A percentile compares a stretch with the other conserved stretches of the same genome.
Conservation (phyloP, 2,888 invertebrate genomes). For the Keiferia lycopersicella region DNA sequence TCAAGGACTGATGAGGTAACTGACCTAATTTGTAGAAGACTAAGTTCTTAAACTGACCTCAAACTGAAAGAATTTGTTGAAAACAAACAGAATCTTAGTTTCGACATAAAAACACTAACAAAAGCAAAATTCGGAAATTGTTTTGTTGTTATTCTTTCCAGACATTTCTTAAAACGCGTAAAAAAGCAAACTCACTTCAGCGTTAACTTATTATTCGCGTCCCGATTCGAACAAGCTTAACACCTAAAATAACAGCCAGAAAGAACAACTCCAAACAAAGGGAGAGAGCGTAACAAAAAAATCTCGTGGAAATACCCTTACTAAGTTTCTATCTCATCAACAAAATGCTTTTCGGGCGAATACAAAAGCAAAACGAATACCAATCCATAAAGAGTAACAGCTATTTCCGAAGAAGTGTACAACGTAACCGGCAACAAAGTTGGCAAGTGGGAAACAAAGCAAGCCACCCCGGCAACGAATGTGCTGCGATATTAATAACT, state of each 20-base stretch:
- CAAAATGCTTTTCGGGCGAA: conserved; percentile 48
- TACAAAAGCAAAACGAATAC: conserved; percentile 55
- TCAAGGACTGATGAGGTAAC: too few species aligned
- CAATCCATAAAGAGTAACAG: conserved; percentile 58
- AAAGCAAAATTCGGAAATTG: background rate
- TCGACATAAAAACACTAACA: background rate
- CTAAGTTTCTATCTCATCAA: conserved; percentile 52
- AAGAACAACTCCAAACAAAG: conserved; percentile 36
- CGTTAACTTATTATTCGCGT: conserved; percentile 1
- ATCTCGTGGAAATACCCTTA: conserved; percentile 39
- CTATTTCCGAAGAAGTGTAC: conserved; percentile 57
- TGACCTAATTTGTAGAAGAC: too few species aligned
- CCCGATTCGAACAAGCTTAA: conserved; percentile 14
- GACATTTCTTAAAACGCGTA: background rate
- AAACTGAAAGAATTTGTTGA: background rate
- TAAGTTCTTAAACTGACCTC: too few species aligned
- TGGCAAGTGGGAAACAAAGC: conserved; percentile 61
- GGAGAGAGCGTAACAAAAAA: conserved; percentile 32
- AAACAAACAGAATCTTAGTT: background rate
- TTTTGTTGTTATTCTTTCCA: conserved; percentile 8
- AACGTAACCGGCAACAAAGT: conserved; percentile 61
- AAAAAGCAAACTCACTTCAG: conserved; percentile 2
- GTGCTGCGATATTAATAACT: conserved; percentile 29
- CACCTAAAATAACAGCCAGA: conserved; percentile 15
- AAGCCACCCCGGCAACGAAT: conserved; percentile 54